Conservation (phyloP, 1,140 invertebrate species). For the Drosophila lini region DNA sequence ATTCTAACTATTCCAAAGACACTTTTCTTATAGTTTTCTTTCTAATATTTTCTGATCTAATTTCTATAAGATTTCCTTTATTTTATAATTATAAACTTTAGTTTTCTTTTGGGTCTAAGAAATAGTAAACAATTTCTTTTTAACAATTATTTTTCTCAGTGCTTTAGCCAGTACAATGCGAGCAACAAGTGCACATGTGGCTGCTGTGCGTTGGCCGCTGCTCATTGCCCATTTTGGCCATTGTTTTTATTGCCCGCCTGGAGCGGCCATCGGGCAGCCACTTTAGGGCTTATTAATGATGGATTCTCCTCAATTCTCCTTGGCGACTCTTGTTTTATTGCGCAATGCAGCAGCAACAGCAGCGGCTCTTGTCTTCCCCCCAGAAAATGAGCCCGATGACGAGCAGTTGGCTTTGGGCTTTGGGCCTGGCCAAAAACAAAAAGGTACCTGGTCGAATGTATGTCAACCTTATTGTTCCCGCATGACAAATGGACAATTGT, state of each 20-base stretch:
- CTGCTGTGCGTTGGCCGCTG: slow-evolving; percentile 51
- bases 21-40: not conserved
- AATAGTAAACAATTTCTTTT: not conserved
- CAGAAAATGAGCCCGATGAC: slow-evolving; percentile 9
- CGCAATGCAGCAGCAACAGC: slow-evolving; percentile 51
- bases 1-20: not conserved
- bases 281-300: slow-evolving; percentile 83
- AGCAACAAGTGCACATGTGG: slow-evolving; percentile 64
- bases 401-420: not conserved
- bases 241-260: slow-evolving; percentile 80
- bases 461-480: slow-evolving; percentile 68
- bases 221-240: slow-evolving; percentile 76
- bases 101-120: not conserved
- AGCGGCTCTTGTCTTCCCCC: slow-evolving; percentile 11
- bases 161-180: slow-evolving; percentile 36
- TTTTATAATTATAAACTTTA: not conserved
- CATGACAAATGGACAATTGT: slow-evolving; percentile 78
- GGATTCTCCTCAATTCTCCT: slow-evolving; percentile 72
- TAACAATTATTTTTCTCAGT: slow-evolving; percentile 8
- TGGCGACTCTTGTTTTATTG: slow-evolving; percentile 68
- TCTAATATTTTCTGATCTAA: not conserved
- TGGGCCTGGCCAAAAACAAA: slow-evolving; percentile 36
- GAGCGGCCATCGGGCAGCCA: slow-evolving; percentile 65
- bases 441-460: slow-evolving; percentile 66
- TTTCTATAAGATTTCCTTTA: not conserved